A percentile compares a stretch with the other conserved stretches of the same genome.
Conservation (phyloP, 2,888 invertebrate genomes). For the Hydropsyche betteni region DNA sequence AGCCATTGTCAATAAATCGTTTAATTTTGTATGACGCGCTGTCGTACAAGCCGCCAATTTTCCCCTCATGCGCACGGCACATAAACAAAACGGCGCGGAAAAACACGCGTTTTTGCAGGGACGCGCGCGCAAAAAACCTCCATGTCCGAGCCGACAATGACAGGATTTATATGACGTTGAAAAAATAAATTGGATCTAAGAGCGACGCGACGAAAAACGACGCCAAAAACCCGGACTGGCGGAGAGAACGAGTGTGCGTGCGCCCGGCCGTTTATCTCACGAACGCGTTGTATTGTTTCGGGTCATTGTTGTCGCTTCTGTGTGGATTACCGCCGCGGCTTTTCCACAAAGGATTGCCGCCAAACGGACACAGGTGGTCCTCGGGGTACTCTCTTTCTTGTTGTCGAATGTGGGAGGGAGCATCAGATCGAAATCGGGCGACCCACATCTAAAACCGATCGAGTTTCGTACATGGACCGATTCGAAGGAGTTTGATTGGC, state of each 20-base stretch:
- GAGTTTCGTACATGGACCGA: too few species aligned
- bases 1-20: too few species aligned
- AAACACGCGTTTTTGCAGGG: too few species aligned
- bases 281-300: conserved; percentile 46
- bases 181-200: conserved; percentile 32
- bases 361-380: conserved; percentile 30
- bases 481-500: too few species aligned
- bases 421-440: neutral
- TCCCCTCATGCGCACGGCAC: too few species aligned
- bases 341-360: conserved; percentile 17
- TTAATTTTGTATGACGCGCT: too few species aligned
- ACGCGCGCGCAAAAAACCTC: conserved; percentile 1
- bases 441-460: too few species aligned
- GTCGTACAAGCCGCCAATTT: too few species aligned
- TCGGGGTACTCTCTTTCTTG: neutral
- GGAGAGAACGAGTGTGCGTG: neutral
- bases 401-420: neutral
- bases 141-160: conserved; percentile 16
- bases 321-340: conserved; percentile 41
- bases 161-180: conserved; percentile 26
- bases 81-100: too few species aligned
- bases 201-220: conserved; percentile 37
- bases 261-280: conserved; percentile 39
- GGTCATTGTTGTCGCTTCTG: conserved; percentile 44
- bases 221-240: neutral